Evolutionary conservation across 2,888 invertebrate species (phyloP), one percentile per base, ranked within the genome.

Genomic region (Diarsia rubi): DNA sequence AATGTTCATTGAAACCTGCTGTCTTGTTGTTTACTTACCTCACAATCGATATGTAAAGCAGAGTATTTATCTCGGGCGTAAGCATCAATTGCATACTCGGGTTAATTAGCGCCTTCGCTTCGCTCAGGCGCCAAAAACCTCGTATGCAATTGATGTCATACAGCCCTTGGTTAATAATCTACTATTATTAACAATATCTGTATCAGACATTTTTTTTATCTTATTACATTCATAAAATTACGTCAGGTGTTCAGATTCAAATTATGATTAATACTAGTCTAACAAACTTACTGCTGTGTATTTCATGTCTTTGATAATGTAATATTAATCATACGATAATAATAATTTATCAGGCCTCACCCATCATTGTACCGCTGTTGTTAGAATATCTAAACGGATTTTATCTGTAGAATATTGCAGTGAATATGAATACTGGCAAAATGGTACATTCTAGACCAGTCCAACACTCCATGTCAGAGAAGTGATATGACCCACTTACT

Each of bases 231-330:
- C 31, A 19, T 31, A n/a, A 5, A 44, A 45, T 45, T 2, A 37
- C 16, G 76, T 66, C n/a, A 57, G 47, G 8, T 37, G 6, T 54
- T 31, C 14, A 42, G 37, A 59, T 73, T 76, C 19, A 75, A 24
- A 16, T 47, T n/a, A 74, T 47, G 45, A 54, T 57, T 37, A 72
- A 44, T n/a, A 19, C 16, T 52, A 21, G 6, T 70, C 54, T 24
- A 75, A 24, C 9, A 24, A 52, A 59, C 21, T 49, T 19, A 11
- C 16, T 6, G 19, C 11, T 19, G 11, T 73, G 9, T 11, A 2
- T 59, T 37, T 9, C 9, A 11, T 73, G 8, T 14, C 2, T 60
- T 24, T 44, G 49, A 73, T 49, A 42, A 60, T n/a, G 37, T 37
- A 49, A n/a, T 49, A 19, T 37, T 71, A 73, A 31, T 27, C 47